phyloP scores from a whole-genome alignment of 2,797 vertebrate species.

The Mormyrops attenuatus region DNA sequence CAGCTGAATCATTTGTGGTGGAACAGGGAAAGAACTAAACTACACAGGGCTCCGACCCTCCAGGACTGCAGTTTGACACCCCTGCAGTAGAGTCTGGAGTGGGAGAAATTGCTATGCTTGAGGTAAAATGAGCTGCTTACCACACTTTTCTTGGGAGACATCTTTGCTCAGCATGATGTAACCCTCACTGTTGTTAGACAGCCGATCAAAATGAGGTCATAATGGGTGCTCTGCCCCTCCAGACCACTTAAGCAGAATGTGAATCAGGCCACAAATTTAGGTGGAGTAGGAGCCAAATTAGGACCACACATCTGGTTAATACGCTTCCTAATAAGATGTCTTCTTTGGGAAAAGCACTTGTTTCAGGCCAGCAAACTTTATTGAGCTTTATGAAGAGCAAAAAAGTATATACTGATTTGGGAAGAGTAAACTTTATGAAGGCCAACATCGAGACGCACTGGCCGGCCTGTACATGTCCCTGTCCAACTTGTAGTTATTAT shows the following conservation, averaged over 20 bases:
- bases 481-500: not conserved
- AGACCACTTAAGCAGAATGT: slow-evolving; percentile 20
- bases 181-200: not conserved
- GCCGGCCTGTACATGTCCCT: not conserved
- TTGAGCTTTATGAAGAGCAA: not conserved
- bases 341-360: not conserved
- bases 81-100: not conserved
- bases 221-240: not conserved
- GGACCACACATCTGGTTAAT: slow-evolving; percentile 22
- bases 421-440: not conserved
- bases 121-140: not conserved
- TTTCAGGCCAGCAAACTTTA: not conserved
- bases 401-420: not conserved
- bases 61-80: too few species aligned
- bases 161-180: not conserved
- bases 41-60: too few species aligned
- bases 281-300: not conserved
- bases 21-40: too few species aligned
- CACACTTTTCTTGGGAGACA: not conserved
- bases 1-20: too few species aligned
- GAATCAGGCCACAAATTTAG: slow-evolving; percentile 1
- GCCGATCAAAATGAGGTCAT: not conserved
- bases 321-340: not conserved
- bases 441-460: not conserved
- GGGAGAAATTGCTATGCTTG: not conserved